These are phyloP conservation scores for Cheilosia urbana DNA, from an alignment of 2,888 invertebrate genomes.

Conservation along the genomic window DNA sequence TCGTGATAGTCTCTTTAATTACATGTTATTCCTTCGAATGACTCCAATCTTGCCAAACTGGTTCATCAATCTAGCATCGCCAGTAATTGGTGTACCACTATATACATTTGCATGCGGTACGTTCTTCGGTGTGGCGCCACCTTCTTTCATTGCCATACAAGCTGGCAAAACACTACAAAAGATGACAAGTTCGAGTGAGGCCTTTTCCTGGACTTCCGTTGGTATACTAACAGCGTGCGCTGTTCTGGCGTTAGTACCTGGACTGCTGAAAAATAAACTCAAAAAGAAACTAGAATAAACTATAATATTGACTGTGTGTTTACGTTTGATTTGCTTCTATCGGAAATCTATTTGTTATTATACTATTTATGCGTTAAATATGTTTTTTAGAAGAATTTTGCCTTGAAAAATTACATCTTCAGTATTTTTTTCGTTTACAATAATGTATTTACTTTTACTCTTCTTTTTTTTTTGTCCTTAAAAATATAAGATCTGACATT, in stretches of 20 bases:
- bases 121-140: slow-evolving; percentile 97
- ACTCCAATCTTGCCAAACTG: slow-evolving; percentile 99
- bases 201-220: slow-evolving; percentile 95
- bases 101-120: slow-evolving; percentile 97
- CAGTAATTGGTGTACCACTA: slow-evolving; percentile 97
- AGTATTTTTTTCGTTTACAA: slow-evolving; percentile 47
- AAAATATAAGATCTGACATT: neutral
- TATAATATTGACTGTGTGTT: slow-evolving; percentile 2
- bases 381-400: slow-evolving; percentile 31
- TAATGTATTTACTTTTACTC: neutral
- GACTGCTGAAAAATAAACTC: slow-evolving; percentile 92
- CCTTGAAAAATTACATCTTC: slow-evolving; percentile 29
- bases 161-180: slow-evolving; percentile 98
- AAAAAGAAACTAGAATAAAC: slow-evolving; percentile 90
- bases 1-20: slow-evolving; percentile 94
- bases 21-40: slow-evolving; percentile 97
- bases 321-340: slow-evolving; percentile 26
- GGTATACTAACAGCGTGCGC: slow-evolving; percentile 91
- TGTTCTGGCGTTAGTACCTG: slow-evolving; percentile 93
- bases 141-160: slow-evolving; percentile 98
- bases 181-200: slow-evolving; percentile 93
- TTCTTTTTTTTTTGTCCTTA: neutral
- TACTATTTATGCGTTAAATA: slow-evolving; percentile 46
- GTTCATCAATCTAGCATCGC: slow-evolving; percentile 94
- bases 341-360: slow-evolving; percentile 37